phyloP scores from a whole-genome alignment of 1,140 invertebrate species.

The Dendrolimus punctatus region DNA sequence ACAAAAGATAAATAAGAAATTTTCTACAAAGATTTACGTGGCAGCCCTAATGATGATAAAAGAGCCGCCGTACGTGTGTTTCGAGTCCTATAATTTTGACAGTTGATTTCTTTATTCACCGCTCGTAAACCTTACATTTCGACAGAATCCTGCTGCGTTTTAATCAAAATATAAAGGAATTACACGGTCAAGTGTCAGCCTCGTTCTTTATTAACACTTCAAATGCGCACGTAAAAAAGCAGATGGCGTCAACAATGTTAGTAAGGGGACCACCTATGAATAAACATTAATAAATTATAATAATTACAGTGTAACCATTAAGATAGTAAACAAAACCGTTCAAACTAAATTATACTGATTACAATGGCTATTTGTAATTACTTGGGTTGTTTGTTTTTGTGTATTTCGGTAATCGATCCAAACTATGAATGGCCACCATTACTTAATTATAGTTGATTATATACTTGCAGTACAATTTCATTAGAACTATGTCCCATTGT shows the following conservation, averaged over 20 bases:
- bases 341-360: slow-evolving; percentile 10
- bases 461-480: too few species aligned
- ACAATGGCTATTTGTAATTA: slow-evolving; percentile 8
- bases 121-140: slow-evolving; percentile 28
- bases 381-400: slow-evolving; percentile 11
- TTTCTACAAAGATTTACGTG: too few species aligned
- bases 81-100: slow-evolving; percentile 32
- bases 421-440: too few species aligned
- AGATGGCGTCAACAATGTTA: too few species aligned
- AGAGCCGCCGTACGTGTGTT: slow-evolving; percentile 18
- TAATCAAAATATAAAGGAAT: slow-evolving; percentile 22
- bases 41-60: slow-evolving; percentile 15
- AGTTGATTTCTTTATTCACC: slow-evolving; percentile 53
- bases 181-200: slow-evolving; percentile 2
- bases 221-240: too few species aligned
- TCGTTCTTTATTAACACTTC: background rate
- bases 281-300: background rate
- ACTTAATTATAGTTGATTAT: too few species aligned
- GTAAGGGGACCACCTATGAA: too few species aligned
- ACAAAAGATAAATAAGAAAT: background rate
- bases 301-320: slow-evolving; percentile 10
- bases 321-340: slow-evolving; percentile 4
- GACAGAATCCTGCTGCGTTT: slow-evolving; percentile 25
- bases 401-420: slow-evolving; percentile 5
- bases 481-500: background rate